These are phyloP conservation scores for Hydroisotoma schaefferi DNA, from an alignment of 2,888 invertebrate species.

Conservation along the genomic window DNA sequence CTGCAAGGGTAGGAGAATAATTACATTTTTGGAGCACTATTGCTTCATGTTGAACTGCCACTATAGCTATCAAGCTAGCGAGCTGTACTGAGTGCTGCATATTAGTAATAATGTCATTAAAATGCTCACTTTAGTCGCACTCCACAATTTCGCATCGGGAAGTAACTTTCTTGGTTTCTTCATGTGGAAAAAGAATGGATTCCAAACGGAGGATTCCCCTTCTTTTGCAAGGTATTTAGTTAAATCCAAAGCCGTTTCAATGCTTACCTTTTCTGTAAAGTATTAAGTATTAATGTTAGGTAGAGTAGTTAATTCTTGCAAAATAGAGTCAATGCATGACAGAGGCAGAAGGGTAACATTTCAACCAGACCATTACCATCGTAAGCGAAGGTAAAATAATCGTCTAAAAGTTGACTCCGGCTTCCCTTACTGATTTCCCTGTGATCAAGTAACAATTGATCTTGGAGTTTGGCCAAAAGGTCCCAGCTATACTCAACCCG, in stretches of 20 bases:
- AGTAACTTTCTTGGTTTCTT: slow-evolving; percentile 26
- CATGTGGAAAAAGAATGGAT: slow-evolving; percentile 37
- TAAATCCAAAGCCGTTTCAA: slow-evolving; percentile 65
- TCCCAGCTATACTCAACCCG: slow-evolving; percentile 73
- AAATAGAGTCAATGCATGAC: too few relatives aligned
- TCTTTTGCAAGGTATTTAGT: slow-evolving; percentile 67
- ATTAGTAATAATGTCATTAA: too few relatives aligned
- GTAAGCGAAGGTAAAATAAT: slow-evolving; percentile 41
- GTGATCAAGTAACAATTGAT: slow-evolving; percentile 26
- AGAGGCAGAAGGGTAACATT: too few relatives aligned
- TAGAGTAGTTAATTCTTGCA: too few relatives aligned
- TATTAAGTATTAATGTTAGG: too few relatives aligned
- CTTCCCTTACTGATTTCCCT: slow-evolving; percentile 23
- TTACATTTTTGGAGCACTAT: too few relatives aligned
- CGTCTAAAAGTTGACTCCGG: slow-evolving; percentile 42
- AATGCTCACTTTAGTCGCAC: slow-evolving; percentile 24
- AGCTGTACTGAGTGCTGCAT: too few relatives aligned
- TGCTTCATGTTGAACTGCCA: too few relatives aligned
- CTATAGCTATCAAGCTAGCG: too few relatives aligned
- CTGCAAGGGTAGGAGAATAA: slow-evolving; percentile 4
- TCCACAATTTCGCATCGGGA: slow-evolving; percentile 6
- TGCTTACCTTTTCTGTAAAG: background rate
- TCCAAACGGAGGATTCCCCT: slow-evolving; percentile 32
- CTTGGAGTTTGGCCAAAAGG: slow-evolving; percentile 22
- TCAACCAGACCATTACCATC: slow-evolving; percentile 31